Conservation (phyloP, 2,888 invertebrate genomes). For the Epistrophella euchroma region DNA sequence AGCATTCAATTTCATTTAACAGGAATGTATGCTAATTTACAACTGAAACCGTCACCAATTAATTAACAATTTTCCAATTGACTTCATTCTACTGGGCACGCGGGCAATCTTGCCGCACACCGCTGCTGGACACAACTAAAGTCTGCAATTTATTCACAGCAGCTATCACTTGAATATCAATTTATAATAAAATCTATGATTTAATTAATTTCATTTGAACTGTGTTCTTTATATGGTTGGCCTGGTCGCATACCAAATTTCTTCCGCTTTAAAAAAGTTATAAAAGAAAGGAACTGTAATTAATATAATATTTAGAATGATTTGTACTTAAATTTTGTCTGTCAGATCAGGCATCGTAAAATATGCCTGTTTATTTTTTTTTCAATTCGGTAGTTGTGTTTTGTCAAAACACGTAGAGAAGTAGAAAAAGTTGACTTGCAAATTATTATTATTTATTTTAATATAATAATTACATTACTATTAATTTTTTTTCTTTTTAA, state of each 20-base stretch:
- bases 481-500: no score
- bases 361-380: no score
- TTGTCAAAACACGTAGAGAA: no score
- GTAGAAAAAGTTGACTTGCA: no score
- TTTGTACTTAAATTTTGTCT: background rate
- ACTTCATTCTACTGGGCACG: constrained; percentile 6
- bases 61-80: constrained; percentile 37
- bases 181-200: constrained; percentile 14
- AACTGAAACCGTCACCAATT: constrained; percentile 1
- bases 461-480: no score
- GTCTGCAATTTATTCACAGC: constrained; percentile 34
- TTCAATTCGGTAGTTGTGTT: no score
- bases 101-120: no score
- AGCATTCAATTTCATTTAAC: constrained; percentile 11
- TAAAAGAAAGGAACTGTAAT: background rate
- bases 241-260: background rate
- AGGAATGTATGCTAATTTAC: constrained; percentile 25
- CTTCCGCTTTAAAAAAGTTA: background rate
- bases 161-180: constrained; percentile 24
- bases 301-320: background rate
- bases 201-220: constrained; percentile 16
- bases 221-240: background rate
- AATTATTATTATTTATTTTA: no score
- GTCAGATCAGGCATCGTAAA: no score
- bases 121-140: background rate